Conservation (phyloP, 2,888 invertebrate genomes). For the Amiota communis region DNA sequence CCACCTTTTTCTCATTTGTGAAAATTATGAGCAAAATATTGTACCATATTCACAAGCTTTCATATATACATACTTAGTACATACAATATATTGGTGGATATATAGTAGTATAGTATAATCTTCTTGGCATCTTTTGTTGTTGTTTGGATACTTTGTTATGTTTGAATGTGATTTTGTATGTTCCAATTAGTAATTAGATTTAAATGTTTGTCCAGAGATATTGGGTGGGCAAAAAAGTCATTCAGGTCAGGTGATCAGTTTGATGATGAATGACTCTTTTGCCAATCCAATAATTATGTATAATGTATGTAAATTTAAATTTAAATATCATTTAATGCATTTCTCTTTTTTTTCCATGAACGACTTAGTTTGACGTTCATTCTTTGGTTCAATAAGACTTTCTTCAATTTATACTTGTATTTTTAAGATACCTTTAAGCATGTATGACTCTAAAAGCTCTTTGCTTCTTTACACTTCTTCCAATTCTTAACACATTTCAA, state of each 20-base stretch:
- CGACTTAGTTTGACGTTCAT: conserved; percentile 19
- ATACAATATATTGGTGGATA: too few species aligned
- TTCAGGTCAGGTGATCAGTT: too few species aligned
- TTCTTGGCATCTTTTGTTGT: too few species aligned
- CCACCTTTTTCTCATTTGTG: conserved; percentile 34
- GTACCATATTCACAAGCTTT: neutral
- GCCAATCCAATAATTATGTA: too few species aligned
- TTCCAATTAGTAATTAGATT: neutral
- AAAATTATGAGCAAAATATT: conserved; percentile 5
- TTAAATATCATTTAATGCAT: conserved; percentile 9
- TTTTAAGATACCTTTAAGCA: conserved; percentile 22
- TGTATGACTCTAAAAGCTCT: conserved; percentile 35
- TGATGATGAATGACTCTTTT: too few species aligned
- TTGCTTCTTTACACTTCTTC: too few species aligned
- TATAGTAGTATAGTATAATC: neutral
- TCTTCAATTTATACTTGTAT: neutral
- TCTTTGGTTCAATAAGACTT: conserved; percentile 3
- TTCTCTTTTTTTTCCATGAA: conserved; percentile 15
- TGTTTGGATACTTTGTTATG: too few species aligned
- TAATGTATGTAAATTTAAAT: neutral
- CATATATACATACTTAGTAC: too few species aligned
- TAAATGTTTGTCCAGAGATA: too few species aligned
- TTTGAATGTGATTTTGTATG: neutral
- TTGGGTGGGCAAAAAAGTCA: too few species aligned
- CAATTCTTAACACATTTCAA: too few species aligned